Evolutionary conservation across 2,113 vertebrate genomes (phyloP).

Genomic region (Varanus komodoensis): DNA sequence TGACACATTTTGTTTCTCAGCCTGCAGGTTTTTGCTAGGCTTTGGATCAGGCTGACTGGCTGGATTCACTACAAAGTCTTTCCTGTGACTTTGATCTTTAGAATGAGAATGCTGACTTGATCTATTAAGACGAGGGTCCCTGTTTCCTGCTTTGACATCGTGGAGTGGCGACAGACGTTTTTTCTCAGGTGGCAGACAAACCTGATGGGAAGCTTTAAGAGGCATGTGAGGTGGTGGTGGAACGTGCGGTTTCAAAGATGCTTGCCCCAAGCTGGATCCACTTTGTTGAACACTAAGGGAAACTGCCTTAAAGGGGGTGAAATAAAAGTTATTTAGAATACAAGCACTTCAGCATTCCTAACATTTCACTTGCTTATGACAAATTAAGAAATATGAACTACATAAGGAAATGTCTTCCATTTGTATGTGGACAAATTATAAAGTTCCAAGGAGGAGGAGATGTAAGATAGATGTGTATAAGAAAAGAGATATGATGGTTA

Average conservation of each 20-base stretch:
- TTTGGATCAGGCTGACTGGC: slow-evolving; percentile 78
- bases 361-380: neutral
- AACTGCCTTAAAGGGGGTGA: slow-evolving; percentile 77
- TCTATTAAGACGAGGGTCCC: slow-evolving; percentile 94
- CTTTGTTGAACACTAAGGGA: slow-evolving; percentile 84
- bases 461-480: neutral
- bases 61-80: slow-evolving; percentile 75
- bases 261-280: slow-evolving; percentile 75
- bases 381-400: neutral
- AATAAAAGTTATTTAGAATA: slow-evolving; percentile 20
- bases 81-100: slow-evolving; percentile 87
- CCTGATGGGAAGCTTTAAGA: slow-evolving; percentile 75
- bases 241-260: slow-evolving; percentile 78
- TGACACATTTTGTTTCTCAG: slow-evolving; percentile 78
- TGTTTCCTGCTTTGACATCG: slow-evolving; percentile 84
- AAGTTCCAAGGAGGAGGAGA: neutral
- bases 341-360: neutral
- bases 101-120: slow-evolving; percentile 72
- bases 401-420: neutral
- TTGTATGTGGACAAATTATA: neutral
- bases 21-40: slow-evolving; percentile 69
- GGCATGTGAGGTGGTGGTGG: slow-evolving; percentile 75
- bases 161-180: slow-evolving; percentile 79
- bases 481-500: neutral
- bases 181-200: slow-evolving; percentile 78